Base-by-base conservation (phyloP, 1,140 invertebrate genomes). In the Mylabris phalerata region DNA sequence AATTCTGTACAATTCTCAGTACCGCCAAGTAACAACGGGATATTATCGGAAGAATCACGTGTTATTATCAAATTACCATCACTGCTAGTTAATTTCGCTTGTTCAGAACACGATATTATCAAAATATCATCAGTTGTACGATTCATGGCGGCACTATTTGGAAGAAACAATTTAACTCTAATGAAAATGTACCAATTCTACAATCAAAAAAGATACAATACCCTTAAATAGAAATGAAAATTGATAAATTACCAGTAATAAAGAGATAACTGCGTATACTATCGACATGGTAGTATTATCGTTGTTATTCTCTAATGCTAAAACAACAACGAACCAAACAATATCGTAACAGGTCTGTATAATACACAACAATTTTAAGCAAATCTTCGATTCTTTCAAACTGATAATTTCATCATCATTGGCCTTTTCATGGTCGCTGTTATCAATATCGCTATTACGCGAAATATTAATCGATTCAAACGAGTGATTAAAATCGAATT, bases 241-340 rank as follows among this genome's bases (percentile, higher is more conserved):
- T 49, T 50, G 40, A 13, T 27, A 40, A 65, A 71, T 77, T 71
- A 82, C 81, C 79, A 83, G 75, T 55, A 77, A 67, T 48, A 77
- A 71, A 41, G 78, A 77, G 9, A 78, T 73, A 13, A 81, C 73
- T 5, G 79, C 71, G 65, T 81, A 82, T 48, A 81, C 75, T 11
- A 79, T 75, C n/a, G 84, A 79, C 49, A 84, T 83, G 9, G 79
- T 75, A 69, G 79, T 80, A 59, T 82, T 82, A 27, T 73, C 66
- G 5, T 75, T 68, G 2, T 79, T 76, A 65, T 86, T 86, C 64
- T 87, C 86, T n/a, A 88, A 76, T 9, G 85, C 84, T 4, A 87
- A 76, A 4, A 86, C 84, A 2, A 82, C 82, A 68, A 86, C 78
- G 61, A 87, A 85, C 86, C 86, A 88, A 59, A 73, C 72, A n/a